phyloP scores from a whole-genome alignment of 2,113 vertebrate genomes.

The Pedetes capensis region DNA sequence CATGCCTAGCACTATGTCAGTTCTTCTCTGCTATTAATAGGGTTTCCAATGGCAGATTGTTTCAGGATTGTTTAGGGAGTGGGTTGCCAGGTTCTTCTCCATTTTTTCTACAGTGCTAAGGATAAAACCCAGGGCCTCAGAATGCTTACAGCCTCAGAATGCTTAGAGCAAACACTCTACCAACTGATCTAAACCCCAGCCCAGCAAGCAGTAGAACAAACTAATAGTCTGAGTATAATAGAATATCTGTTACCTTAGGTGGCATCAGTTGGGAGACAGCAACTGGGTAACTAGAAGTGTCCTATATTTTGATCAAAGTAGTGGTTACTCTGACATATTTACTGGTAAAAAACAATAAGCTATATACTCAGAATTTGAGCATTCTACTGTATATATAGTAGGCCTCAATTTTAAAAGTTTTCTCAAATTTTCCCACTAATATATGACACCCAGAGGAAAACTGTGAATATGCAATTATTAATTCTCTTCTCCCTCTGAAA shows the following conservation, averaged over 20 bases:
- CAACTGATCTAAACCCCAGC: no score
- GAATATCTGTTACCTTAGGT: neutral
- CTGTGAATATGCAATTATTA: slow-evolving; percentile 28
- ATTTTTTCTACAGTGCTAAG: no score
- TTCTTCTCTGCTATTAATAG: no score
- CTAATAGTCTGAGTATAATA: neutral
- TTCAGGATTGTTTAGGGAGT: no score
- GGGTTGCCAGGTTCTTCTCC: no score
- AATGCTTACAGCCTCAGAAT: no score
- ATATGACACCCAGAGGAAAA: neutral
- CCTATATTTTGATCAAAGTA: neutral
- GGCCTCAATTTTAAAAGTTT: neutral
- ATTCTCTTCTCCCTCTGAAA: slow-evolving; percentile 34
- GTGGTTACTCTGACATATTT: neutral
- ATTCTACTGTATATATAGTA: neutral
- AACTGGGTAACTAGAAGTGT: neutral
- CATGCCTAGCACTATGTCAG: no score
- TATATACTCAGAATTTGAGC: neutral
- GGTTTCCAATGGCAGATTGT: no score
- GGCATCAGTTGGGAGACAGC: neutral
- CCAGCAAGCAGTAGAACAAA: no score
- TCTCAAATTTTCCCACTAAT: neutral
- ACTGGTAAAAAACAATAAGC: neutral
- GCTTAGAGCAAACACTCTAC: no score
- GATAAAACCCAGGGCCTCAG: no score